Base-by-base conservation (phyloP, 2,888 invertebrate species). In the Pemphredon lugubris region DNA sequence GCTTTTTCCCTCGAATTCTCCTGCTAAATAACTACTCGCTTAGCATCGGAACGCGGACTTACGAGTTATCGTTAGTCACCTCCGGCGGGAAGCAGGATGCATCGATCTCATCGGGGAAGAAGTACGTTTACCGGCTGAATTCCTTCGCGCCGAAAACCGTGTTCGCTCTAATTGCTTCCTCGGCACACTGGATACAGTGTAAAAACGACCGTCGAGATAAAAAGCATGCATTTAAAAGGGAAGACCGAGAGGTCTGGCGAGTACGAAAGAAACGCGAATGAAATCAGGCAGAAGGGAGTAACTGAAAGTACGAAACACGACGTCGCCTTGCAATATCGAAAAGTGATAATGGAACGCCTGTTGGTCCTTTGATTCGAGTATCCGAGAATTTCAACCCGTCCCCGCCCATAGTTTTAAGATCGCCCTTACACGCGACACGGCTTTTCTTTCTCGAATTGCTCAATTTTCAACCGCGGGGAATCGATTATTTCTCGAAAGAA, bases 91-190 rank as follows among this genome's bases (percentile, higher is more conserved):
- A 34, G 14, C 26, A 34, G 57, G 30, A 23, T 55, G 40, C 59
- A 67, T 68, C 63, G 63, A 65, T 70, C 69, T 61, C 48, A 40
- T 59, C 30, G 50, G 30, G 48, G 18, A 40, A 42, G 58, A 63
- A 63, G 30, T 32, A 34, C 60, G 61, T 54, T 64, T 50, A 30
- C 63, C 18, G 50, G 14, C 30, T 44, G 64, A 61, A 53, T 73
- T 76, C 69, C 71, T 68, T 61, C 42, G 39, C 50, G 50, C 42
- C 68, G 66, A 1, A 0, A 21, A 37, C 44, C 30, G 50, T 59
- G 67, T 65, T 79, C 66, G 68, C 73, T 65, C 71, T 80, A 79
- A 77, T 79, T 80, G 67, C 81, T 75, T 73, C 44, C 58, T 57
- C 4, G 26, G 4, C 7, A 66, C 57, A 51, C 67, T 60, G 73